A percentile compares a stretch with the other conserved stretches of the same genome.
phyloP scores from a whole-genome alignment of 2,888 invertebrate genomes.

The Anarsia innoxiella region DNA sequence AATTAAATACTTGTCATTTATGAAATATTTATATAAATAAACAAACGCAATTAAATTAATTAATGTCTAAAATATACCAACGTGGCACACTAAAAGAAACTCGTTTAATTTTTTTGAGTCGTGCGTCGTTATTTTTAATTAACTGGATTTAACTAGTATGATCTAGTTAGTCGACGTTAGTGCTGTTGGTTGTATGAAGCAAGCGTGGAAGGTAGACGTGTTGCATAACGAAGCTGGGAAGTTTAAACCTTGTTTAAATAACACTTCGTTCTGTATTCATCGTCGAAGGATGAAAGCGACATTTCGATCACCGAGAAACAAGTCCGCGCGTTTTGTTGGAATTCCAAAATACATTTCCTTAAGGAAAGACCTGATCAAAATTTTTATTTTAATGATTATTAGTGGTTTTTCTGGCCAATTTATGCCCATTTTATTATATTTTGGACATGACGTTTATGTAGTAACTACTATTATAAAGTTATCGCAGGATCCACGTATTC shows the following conservation, averaged over 20 bases:
- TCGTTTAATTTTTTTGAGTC: too few relatives aligned
- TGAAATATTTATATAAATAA: background rate
- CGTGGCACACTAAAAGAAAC: conserved; percentile 8
- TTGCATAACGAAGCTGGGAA: conserved; percentile 45
- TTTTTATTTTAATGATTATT: too few relatives aligned
- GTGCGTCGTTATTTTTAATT: conserved; percentile 35
- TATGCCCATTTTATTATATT: too few relatives aligned
- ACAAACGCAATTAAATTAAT: conserved; percentile 2
- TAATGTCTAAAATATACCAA: background rate
- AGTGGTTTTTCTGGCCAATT: too few relatives aligned
- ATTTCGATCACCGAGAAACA: background rate
- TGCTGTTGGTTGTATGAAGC: conserved; percentile 37
- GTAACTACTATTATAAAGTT: too few relatives aligned
- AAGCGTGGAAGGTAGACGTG: conserved; percentile 39
- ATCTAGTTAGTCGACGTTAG: conserved; percentile 31
- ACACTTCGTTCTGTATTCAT: conserved; percentile 25
- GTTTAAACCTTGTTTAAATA: conserved; percentile 28
- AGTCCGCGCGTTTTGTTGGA: background rate
- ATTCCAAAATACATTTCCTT: background rate
- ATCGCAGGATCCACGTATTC: too few relatives aligned
- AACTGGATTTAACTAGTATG: conserved; percentile 45
- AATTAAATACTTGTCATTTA: too few relatives aligned
- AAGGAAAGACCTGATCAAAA: too few relatives aligned
- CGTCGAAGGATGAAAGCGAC: conserved; percentile 18
- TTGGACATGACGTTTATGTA: too few relatives aligned